Base-by-base conservation (phyloP, 1,140 invertebrate species). In the Philaenus spumarius region DNA sequence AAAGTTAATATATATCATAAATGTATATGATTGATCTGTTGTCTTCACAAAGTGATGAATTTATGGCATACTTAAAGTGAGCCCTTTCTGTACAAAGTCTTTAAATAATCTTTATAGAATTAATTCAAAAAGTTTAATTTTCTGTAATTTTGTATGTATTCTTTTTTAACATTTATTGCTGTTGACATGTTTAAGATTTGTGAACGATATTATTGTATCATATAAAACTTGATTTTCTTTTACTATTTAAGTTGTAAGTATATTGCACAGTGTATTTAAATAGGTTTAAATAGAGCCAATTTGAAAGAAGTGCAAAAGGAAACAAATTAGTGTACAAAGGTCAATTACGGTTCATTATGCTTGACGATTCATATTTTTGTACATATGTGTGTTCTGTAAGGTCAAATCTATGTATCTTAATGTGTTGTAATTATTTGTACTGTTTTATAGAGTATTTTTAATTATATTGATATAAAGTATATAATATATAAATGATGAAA, bases 341-440 rank as follows among this genome's bases (percentile, higher is more conserved):
- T 76, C 75, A 76, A 76, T 76, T 76, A 74, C 63, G 67, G 51
- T 45, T 40, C 14, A 58, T 63, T 63, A 53, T 67, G 67, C 61
- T 68, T 64, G 55, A 69, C 69, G 72, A 73, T 71, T 73, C 67
- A 74, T 75, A 75, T 75, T 75, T 76, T 75, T 76, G 74, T 76
- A 76, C 69, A 75, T 75, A 75, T 74, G 72, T 73, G 71, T 66
- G 55, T 60, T 42, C 58, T 57, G 20, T 45, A 52, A 30, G 34
- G 53, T 64, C 24, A 52, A 14, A 24, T 47, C 51, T 30, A 22
- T 64, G 57, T 64, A 61, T 59, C 50, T 61, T 48, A 62, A 50
- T 61, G 56, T 57, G 39, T 59, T 64, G 59, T 61, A 61, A 59
- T 59, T 60, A 58, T 64, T 62, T 64, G 45, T 60, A 60, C 58